Evolutionary conservation across 2,797 vertebrate species (phyloP).

Genomic region (Gastrophryne carolinensis): DNA sequence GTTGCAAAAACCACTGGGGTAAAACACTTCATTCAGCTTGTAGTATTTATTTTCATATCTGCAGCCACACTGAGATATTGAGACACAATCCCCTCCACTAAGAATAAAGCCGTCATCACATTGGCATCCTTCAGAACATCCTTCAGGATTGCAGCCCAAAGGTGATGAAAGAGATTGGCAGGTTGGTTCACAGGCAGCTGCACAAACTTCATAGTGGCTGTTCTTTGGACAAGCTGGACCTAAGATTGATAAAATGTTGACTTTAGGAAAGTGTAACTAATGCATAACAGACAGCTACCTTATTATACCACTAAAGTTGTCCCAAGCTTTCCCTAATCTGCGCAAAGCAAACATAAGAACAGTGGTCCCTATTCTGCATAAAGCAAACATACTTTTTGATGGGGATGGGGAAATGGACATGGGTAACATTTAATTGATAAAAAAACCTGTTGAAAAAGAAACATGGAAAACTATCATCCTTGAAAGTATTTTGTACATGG

Average conservation of each 20-base stretch:
- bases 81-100: constrained; percentile 73
- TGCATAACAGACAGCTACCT: too few species aligned
- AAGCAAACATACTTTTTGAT: too few species aligned
- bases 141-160: constrained; percentile 53
- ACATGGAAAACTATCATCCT: too few species aligned
- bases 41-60: constrained; percentile 63
- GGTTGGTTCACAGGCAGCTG: constrained; percentile 63
- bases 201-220: constrained; percentile 75
- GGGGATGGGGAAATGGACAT: too few species aligned
- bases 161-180: constrained; percentile 65
- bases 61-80: constrained; percentile 77
- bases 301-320: too few species aligned
- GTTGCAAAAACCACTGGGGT: constrained; percentile 21
- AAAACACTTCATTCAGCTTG: constrained; percentile 47
- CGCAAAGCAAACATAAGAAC: too few species aligned
- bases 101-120: constrained; percentile 72
- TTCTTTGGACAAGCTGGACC: constrained; percentile 71
- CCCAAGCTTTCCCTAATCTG: too few species aligned
- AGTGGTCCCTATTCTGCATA: too few species aligned
- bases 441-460: too few species aligned
- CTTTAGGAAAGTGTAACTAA: too few species aligned
- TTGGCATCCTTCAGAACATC: constrained; percentile 72
- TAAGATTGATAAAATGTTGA: constrained; percentile 51
- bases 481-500: too few species aligned
- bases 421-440: too few species aligned